These are phyloP conservation scores for Pelobates fuscus DNA, from an alignment of 2,113 vertebrate species.

Conservation along the genomic window DNA sequence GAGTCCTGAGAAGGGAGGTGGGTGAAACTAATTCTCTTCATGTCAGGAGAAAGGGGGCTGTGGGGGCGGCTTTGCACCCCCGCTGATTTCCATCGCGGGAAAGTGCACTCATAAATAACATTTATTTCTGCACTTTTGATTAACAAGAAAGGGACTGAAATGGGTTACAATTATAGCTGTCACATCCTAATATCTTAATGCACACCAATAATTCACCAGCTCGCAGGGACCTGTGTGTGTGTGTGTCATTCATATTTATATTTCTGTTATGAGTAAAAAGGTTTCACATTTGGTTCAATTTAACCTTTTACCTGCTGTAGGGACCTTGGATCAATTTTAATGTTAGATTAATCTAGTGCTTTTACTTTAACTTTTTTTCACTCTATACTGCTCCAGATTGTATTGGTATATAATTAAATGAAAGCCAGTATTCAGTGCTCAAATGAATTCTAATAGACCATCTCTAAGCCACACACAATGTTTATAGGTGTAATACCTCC, in stretches of 20 bases:
- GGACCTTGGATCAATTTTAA: slow-evolving; percentile 7
- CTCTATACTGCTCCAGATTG: neutral
- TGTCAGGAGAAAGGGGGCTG: neutral
- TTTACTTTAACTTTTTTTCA: slow-evolving; percentile 13
- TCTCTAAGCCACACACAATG: neutral
- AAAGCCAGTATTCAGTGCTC: slow-evolving; percentile 7
- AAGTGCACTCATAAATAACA: slow-evolving; percentile 55
- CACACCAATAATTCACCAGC: slow-evolving; percentile 65
- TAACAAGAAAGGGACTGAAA: slow-evolving; percentile 49
- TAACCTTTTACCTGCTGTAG: slow-evolving; percentile 32
- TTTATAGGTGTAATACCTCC: slow-evolving; percentile 1
- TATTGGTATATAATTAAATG: slow-evolving; percentile 1
- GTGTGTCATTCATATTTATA: slow-evolving; percentile 55
- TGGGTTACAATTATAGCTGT: slow-evolving; percentile 53
- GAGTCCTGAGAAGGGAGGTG: slow-evolving; percentile 5
- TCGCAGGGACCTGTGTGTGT: slow-evolving; percentile 45
- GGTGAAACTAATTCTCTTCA: slow-evolving; percentile 9
- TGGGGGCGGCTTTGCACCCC: slow-evolving; percentile 11
- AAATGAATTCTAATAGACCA: slow-evolving; percentile 21
- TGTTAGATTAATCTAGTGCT: slow-evolving; percentile 18
- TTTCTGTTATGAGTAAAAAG: slow-evolving; percentile 39
- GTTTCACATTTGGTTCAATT: slow-evolving; percentile 13
- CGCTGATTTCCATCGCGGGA: slow-evolving; percentile 52
- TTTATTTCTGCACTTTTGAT: slow-evolving; percentile 49
- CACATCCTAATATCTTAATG: slow-evolving; percentile 71